These are phyloP conservation scores for Gryllus longicercus DNA, from an alignment of 2,888 invertebrate genomes.

Conservation along the genomic window DNA sequence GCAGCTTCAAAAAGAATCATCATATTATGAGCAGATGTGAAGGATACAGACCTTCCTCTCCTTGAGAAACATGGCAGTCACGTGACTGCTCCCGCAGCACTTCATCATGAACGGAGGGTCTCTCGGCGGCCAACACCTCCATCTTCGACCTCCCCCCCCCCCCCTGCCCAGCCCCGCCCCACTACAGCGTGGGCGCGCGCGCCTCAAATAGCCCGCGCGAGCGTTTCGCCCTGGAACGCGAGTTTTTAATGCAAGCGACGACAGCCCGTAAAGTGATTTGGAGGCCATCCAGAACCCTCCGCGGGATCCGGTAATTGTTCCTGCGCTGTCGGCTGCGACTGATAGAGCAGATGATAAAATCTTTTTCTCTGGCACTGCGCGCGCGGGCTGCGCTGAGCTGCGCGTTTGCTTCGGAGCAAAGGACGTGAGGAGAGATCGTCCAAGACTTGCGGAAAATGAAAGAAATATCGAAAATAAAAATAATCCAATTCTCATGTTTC, in stretches of 20 bases:
- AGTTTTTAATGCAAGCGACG: neutral
- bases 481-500: too few relatives aligned
- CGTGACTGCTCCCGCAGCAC: too few relatives aligned
- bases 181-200: neutral
- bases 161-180: too few relatives aligned
- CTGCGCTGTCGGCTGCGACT: neutral
- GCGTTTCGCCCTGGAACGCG: neutral
- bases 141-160: too few relatives aligned
- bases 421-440: neutral
- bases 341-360: neutral
- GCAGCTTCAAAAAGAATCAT: too few relatives aligned
- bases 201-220: neutral
- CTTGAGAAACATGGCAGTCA: too few relatives aligned
- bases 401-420: neutral
- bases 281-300: neutral
- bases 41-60: too few relatives aligned
- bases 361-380: neutral
- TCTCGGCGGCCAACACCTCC: too few relatives aligned
- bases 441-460: neutral
- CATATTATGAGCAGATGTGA: too few relatives aligned
- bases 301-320: neutral
- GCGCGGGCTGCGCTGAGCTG: neutral
- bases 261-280: neutral
- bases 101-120: too few relatives aligned
- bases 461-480: neutral